These are phyloP conservation scores for Cotesia congregata DNA, from an alignment of 2,888 invertebrate genomes.

Conservation along the genomic window DNA sequence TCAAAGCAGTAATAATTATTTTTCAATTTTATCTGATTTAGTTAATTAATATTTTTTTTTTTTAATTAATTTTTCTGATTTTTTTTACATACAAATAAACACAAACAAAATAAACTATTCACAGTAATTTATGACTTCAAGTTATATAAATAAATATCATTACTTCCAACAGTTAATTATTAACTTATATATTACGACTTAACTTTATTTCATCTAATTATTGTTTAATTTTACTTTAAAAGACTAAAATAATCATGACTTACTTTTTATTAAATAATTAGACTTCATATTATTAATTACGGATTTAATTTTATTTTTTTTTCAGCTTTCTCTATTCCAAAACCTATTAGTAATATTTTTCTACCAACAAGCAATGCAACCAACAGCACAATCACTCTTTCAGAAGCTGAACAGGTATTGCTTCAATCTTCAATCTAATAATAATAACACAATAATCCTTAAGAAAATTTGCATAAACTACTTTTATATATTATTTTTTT, in stretches of 20 bases:
- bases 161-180: too few species aligned
- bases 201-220: too few species aligned
- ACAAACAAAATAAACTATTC: too few species aligned
- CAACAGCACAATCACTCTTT: slow-evolving; percentile 59
- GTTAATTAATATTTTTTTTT: slow-evolving; percentile 2
- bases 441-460: neutral
- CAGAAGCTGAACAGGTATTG: slow-evolving; percentile 63
- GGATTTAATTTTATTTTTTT: slow-evolving; percentile 40
- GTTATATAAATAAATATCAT: too few species aligned
- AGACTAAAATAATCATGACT: too few species aligned
- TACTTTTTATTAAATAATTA: neutral
- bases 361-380: slow-evolving; percentile 69
- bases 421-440: neutral
- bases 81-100: too few species aligned
- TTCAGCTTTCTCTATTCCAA: slow-evolving; percentile 74
- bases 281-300: neutral
- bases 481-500: slow-evolving; percentile 3
- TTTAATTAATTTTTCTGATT: slow-evolving; percentile 7
- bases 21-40: slow-evolving; percentile 11
- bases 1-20: neutral
- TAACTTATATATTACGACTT: too few species aligned
- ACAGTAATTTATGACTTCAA: too few species aligned
- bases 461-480: neutral
- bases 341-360: slow-evolving; percentile 76
- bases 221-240: too few species aligned